phyloP scores from a whole-genome alignment of 2,888 invertebrate species.

The Ptychoptera albimana region DNA sequence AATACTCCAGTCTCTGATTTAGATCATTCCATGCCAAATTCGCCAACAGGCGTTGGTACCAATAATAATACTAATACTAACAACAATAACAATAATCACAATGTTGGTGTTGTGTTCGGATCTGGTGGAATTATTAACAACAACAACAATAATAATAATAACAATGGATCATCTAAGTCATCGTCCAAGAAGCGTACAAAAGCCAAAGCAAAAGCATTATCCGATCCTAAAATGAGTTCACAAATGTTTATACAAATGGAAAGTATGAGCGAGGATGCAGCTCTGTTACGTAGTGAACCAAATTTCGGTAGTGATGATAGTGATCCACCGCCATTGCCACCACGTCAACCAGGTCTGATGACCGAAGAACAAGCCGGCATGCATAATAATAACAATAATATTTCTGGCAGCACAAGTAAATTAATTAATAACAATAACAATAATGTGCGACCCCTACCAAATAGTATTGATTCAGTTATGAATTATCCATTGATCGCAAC shows the following conservation, averaged over 20 bases:
- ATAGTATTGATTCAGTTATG: constrained; percentile 26
- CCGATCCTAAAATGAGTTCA: constrained; percentile 32
- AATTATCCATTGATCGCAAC: constrained; percentile 31
- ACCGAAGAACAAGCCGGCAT: constrained; percentile 17
- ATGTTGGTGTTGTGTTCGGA: background rate
- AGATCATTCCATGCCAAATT: constrained; percentile 18
- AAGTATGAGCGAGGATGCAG: constrained; percentile 10
- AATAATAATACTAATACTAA: no score
- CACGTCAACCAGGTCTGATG: constrained; percentile 36
- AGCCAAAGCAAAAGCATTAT: constrained; percentile 28
- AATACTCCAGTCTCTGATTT: constrained; percentile 25
- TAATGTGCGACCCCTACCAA: constrained; percentile 20
- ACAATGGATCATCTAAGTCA: background rate
- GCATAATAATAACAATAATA: constrained; percentile 4
- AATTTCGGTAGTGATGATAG: constrained; percentile 15
- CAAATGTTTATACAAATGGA: constrained; percentile 32
- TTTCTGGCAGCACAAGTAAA: background rate
- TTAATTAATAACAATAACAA: background rate
- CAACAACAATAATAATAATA: constrained; percentile 2
- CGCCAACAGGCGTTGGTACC: no score
- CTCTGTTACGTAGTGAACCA: constrained; percentile 1
- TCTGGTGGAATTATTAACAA: background rate
- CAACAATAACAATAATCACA: no score
- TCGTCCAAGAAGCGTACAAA: constrained; percentile 20
- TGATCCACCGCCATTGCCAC: constrained; percentile 41